phyloP scores from a whole-genome alignment of 2,797 vertebrate genomes.

The Notoglanidium macrostoma region DNA sequence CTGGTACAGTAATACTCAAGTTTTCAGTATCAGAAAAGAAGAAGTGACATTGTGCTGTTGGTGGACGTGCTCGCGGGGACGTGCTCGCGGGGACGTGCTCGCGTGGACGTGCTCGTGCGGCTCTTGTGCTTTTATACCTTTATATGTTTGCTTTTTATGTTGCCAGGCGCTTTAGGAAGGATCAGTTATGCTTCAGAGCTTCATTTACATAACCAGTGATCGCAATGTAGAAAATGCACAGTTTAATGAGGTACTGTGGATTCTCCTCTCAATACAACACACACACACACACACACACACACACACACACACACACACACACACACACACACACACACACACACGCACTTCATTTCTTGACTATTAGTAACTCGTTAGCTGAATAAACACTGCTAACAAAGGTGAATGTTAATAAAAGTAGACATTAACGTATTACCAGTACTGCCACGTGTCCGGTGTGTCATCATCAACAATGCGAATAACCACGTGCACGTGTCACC shows the following conservation, averaged over 20 bases:
- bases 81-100: not conserved
- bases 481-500: not conserved
- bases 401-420: not conserved
- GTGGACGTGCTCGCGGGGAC: not conserved
- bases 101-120: not conserved
- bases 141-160: not conserved
- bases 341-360: not conserved
- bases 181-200: not conserved
- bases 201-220: not conserved
- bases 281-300: constrained; percentile 2
- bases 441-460: not conserved
- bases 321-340: not conserved
- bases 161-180: not conserved
- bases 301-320: not conserved
- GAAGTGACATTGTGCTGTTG: not conserved
- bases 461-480: not conserved
- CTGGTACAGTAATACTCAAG: not conserved
- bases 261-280: not conserved
- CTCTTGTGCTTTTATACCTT: not conserved
- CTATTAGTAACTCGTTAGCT: not conserved
- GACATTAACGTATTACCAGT: not conserved
- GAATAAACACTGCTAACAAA: not conserved
- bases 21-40: not conserved
- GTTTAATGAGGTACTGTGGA: not conserved
- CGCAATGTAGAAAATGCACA: not conserved